Evolutionary conservation across 2,113 vertebrate species (phyloP).

Genomic region (Bos taurus): ARS-UCD2.0 NC_037333.1:60324001-60324500

Average conservation of each 20-base stretch:
- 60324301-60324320: neutral
- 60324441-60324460: neutral
- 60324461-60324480: neutral
- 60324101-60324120: neutral
- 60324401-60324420: neutral
- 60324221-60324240: neutral
- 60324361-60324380: neutral
- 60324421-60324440: neutral
- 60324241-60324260: neutral
- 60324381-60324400: neutral
- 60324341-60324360: neutral
- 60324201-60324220: neutral
- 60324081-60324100: neutral
- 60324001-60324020: neutral
- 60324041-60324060: neutral
- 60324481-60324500: neutral
- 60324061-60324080: neutral
- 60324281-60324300: neutral
- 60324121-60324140: neutral
- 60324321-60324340: neutral
- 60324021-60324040: neutral
- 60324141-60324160: neutral
- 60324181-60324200: neutral
- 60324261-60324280: neutral
- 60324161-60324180: neutral